Evolutionary conservation across 2,888 invertebrate species (phyloP).

Genomic region (Pedicia rivosa): DNA sequence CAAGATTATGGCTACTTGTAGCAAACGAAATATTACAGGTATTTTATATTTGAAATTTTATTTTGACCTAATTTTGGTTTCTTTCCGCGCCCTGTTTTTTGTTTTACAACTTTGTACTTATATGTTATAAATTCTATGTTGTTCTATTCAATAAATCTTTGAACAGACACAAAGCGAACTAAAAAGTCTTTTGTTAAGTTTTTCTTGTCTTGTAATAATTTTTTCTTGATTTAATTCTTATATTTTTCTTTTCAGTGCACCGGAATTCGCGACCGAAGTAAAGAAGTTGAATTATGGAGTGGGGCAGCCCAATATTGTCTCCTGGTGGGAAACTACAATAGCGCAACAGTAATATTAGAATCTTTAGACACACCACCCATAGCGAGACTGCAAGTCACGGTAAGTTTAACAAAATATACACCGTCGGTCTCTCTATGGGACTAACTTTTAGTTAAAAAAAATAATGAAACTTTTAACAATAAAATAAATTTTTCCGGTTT

Average conservation of each 20-base stretch:
- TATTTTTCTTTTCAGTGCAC: constrained; percentile 20
- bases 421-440: too few species aligned
- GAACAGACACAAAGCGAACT: too few species aligned
- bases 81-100: too few species aligned
- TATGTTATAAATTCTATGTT: too few species aligned
- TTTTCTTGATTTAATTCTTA: too few species aligned
- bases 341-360: constrained; percentile 30
- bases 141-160: too few species aligned
- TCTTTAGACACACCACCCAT: constrained; percentile 29
- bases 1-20: constrained; percentile 28
- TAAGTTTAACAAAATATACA: constrained; percentile 17
- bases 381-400: constrained; percentile 29
- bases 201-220: neutral
- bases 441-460: neutral
- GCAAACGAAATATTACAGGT: constrained; percentile 32
- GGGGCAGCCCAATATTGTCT: constrained; percentile 31
- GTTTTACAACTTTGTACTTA: too few species aligned
- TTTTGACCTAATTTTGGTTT: too few species aligned
- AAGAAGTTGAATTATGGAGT: constrained; percentile 29
- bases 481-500: neutral
- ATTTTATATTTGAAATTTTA: too few species aligned
- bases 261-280: constrained; percentile 27
- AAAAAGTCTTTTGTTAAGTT: neutral
- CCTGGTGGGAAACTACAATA: constrained; percentile 30
- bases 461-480: neutral